Base-by-base conservation (phyloP, 2,797 vertebrate species). In the Lepilemur ruficaudatus region DNA sequence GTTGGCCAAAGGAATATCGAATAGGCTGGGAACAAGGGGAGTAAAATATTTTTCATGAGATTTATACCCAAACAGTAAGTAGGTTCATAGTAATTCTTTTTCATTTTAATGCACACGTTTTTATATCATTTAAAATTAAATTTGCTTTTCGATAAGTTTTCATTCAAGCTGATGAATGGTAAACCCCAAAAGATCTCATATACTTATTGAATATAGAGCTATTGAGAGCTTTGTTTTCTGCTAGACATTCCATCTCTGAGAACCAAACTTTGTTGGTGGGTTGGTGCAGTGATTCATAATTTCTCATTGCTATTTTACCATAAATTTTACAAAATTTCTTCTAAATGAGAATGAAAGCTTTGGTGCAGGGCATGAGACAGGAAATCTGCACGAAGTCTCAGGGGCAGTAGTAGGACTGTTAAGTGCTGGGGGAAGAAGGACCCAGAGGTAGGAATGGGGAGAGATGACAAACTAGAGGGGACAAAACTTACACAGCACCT, bases 121-220 rank as follows among this genome's bases (percentile, higher is more conserved):
- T 93, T 52, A 30, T 65, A 72, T 48, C 4, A 75, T 28, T 96
- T 91, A 81, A 78, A 88, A 76, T 67, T 61, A 86, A 82, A 15
- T 73, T 93, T 73, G 32, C 4, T 89, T 91, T 85, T 63, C 48
- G 80, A 4, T 69, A 63, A 12, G 2, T 78, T 32, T 91, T 89
- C 15, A 67, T 90, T 69, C 22, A 22, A 85, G 25, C 1, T 55
- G 67, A 85, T 35, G 48, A 55, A 50, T 50, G 18, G 2, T n/a
- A 48, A 81, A 20, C 28, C 9, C 10, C 25, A 11, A 48, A 93
- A 75, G 7, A 59, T 76, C 52, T 57, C 48, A n/a, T n/a, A n/a
- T 5, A 23, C 11, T 65, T 46, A 63, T 6, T 79, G 20, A 25
- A 1, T 78, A 14, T 25, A 78, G 23, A 75, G 84, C 3, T 63